Evolutionary conservation across 2,113 vertebrate species (phyloP).

Genomic region (Cryptomyrus ogoouensis): DNA sequence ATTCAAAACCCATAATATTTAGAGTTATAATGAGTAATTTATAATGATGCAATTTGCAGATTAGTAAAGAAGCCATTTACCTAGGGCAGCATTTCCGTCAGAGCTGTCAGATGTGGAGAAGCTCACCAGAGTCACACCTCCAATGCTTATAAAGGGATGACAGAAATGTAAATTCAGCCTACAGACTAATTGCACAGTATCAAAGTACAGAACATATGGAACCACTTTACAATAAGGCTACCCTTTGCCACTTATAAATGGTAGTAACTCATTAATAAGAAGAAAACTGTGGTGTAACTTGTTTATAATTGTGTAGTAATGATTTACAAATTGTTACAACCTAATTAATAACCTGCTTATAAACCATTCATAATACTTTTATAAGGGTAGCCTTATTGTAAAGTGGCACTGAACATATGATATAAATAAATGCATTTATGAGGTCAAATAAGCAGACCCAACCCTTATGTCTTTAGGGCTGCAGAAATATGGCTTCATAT

Average conservation of each 20-base stretch:
- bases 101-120: constrained; percentile 80
- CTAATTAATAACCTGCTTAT: too few species aligned
- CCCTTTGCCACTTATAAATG: too few species aligned
- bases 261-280: too few species aligned
- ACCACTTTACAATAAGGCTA: too few species aligned
- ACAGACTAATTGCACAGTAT: background rate
- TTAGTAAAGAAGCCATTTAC: constrained; percentile 50
- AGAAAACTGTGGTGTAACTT: too few species aligned
- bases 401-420: too few species aligned
- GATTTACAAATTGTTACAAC: too few species aligned
- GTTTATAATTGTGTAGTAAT: too few species aligned
- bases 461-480: background rate
- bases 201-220: background rate
- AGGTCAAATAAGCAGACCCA: background rate
- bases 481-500: background rate
- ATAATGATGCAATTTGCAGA: background rate
- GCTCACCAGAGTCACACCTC: constrained; percentile 84
- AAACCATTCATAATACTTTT: too few species aligned
- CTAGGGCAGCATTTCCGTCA: constrained; percentile 72
- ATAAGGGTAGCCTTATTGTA: too few species aligned
- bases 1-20: background rate
- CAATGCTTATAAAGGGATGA: constrained; percentile 68
- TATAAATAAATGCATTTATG: background rate
- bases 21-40: background rate
- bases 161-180: constrained; percentile 16